phyloP scores from a whole-genome alignment of 2,797 vertebrate genomes.

The Danio jaintianensis region DNA sequence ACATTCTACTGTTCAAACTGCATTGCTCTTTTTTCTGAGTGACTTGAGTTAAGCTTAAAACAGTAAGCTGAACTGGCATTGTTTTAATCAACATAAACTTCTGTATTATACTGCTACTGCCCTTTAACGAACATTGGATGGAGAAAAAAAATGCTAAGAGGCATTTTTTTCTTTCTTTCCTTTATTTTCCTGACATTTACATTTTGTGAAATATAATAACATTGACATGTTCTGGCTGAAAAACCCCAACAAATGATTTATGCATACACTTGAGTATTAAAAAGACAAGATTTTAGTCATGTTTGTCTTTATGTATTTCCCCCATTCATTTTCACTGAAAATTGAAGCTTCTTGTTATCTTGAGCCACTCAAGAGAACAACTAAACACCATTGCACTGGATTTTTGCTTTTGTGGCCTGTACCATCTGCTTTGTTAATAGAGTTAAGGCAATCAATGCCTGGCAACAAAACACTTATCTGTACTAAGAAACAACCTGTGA shows the following conservation, averaged over 20 bases:
- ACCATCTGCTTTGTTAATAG: slow-evolving; percentile 34
- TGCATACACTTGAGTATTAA: background rate
- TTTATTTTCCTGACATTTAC: background rate
- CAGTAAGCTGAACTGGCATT: background rate
- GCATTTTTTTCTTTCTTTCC: background rate
- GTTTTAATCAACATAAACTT: background rate
- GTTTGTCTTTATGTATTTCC: background rate
- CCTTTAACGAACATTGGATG: background rate
- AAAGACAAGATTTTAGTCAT: background rate
- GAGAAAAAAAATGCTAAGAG: no score
- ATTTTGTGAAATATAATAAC: background rate
- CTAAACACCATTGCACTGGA: slow-evolving; percentile 15
- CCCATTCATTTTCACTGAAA: no score
- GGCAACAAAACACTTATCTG: background rate
- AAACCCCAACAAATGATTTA: background rate
- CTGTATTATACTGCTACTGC: background rate
- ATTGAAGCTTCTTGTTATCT: slow-evolving; percentile 2
- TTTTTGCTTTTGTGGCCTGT: slow-evolving; percentile 20
- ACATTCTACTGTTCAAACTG: slow-evolving; percentile 65
- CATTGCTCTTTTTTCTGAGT: slow-evolving; percentile 57
- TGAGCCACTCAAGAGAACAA: background rate
- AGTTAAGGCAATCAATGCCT: slow-evolving; percentile 19
- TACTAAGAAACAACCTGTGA: slow-evolving; percentile 1
- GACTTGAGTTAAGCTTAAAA: slow-evolving; percentile 59
- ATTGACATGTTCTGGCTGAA: background rate